Evolutionary conservation across 1,140 invertebrate species (phyloP), one percentile per base, ranked within the genome.

Genomic region (Agrilus planipennis): DNA sequence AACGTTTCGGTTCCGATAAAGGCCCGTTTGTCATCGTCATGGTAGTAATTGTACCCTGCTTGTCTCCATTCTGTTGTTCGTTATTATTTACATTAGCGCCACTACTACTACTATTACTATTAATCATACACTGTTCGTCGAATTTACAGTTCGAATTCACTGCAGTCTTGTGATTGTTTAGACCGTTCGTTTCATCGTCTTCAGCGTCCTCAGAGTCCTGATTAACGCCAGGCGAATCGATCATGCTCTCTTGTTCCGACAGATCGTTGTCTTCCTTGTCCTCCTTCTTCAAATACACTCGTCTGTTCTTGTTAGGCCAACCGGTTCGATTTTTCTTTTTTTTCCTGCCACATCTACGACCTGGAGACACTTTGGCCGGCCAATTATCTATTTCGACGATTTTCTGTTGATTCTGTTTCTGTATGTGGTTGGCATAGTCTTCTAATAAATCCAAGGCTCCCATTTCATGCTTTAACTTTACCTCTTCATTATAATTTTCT

Each of bases 231-330:
- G 27, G 22, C 5, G 49, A 47, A 35, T 46, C 46, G 6, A 47
- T 35, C 11, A 34, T 41, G 29, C 43, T 47, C 3, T 46, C 44
- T 3, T 46, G 44, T 10, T 36, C 34, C 23, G 53, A 50, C 35
- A 47, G 19, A 17, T 15, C 34, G 19, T 7, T 36, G 12, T 7
- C 17, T 27, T 39, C 41, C 11, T 27, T 36, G 10, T 34, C 38
- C 14, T 38, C 39, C 12, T 39, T 41, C 14, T 20, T 16, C 39
- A 15, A 39, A 17, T 11, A 35, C 14, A 30, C 20, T 21, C 48
- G 44, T 23, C 39, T 50, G 15, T 68, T 69, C 28, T 66, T 69
- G n/a, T 71, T 70, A 0, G 75, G 75, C 75, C 75, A 77, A 7
- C 75, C 75, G 0, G 75, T 77, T 19, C 71, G 65, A 53, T 77